Evolutionary conservation across 2,888 invertebrate genomes (phyloP), one percentile per base, ranked within the genome.

Genomic region (Drosophila paramelanica): DNA sequence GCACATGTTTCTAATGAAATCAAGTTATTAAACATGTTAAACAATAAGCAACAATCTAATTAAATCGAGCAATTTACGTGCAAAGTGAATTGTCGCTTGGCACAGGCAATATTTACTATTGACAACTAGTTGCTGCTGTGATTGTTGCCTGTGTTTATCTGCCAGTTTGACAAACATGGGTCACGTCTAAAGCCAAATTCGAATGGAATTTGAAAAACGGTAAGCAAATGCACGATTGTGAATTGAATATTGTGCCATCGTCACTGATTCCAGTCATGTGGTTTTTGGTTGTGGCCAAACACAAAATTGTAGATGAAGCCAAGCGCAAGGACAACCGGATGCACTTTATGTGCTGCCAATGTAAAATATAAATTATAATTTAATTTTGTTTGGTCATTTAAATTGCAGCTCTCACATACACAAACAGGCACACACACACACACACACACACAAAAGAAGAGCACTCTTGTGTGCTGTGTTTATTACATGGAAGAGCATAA

Each of bases 281-380:
- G 53, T 31, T 31, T 51, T 56, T 17, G 20, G 38, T 39, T 51
- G 33, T 46, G 45, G 58, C 50, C 64, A 52, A 67, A 57, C 39
- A 39, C 58, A 42, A 56, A 70, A 61, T 49, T 52, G 13, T 8
- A 39, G 46, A 27, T 55, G 47, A 23, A 38, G 13, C 13, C 25
- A 4, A 13, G 49, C 20, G 42, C 13, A 20, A 4, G 17, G 31
- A n/a, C 31, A 33, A 45, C 74, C 73, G 70, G 75, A 74, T 74
- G 61, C 55, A 58, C 59, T 74, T 43, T 59, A 53, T 60, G 46
- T 39, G 47, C 14, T 52, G 23, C 31, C 45, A 20, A 51, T 66
- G 52, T 42, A 41, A 68, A 67, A 67, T 64, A 67, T 73, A 80
- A 75, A 80, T 80, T 76, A 68, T 70, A 78, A 85, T 85, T 83